A percentile compares a stretch with the other conserved stretches of the same genome.
phyloP scores from a whole-genome alignment of 2,888 invertebrate species.

The Zaprionus lineosus region DNA sequence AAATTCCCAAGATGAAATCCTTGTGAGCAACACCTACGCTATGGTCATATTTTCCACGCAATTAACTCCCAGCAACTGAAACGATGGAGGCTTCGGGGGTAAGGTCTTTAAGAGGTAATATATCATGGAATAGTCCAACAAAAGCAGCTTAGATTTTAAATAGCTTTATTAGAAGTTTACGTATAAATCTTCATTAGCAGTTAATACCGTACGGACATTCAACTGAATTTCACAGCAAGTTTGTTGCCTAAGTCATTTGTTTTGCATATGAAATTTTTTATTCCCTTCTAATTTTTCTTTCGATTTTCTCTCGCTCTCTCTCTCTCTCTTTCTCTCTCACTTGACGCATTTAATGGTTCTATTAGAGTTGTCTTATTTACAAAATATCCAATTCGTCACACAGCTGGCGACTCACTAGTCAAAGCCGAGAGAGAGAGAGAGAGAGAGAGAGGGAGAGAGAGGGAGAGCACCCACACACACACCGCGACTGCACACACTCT shows the following conservation, averaged over 20 bases:
- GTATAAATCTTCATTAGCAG: background rate
- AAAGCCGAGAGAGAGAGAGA: no score
- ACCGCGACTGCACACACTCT: conserved; percentile 3
- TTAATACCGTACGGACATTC: no score
- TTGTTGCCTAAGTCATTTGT: conserved; percentile 51
- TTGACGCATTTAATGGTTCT: conserved; percentile 6
- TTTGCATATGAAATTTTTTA: background rate
- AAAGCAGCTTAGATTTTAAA: background rate
- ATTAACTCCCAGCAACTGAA: no score
- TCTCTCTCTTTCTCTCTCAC: conserved; percentile 1
- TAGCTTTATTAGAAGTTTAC: background rate
- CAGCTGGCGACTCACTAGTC: conserved; percentile 53
- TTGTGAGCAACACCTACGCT: no score
- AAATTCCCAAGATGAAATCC: no score
- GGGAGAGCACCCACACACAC: conserved; percentile 45
- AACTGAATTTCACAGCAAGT: no score
- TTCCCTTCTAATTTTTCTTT: no score
- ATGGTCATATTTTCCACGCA: no score
- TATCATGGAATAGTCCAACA: background rate
- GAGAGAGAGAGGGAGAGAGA: no score
- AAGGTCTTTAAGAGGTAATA: background rate
- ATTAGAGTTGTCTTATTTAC: conserved; percentile 57
- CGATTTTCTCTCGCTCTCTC: no score
- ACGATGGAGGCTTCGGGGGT: no score
- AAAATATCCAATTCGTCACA: conserved; percentile 70